Base-by-base conservation (phyloP, 37 sponge, comb jelly and placozoan species). In the Spongilla lacustris region DNA sequence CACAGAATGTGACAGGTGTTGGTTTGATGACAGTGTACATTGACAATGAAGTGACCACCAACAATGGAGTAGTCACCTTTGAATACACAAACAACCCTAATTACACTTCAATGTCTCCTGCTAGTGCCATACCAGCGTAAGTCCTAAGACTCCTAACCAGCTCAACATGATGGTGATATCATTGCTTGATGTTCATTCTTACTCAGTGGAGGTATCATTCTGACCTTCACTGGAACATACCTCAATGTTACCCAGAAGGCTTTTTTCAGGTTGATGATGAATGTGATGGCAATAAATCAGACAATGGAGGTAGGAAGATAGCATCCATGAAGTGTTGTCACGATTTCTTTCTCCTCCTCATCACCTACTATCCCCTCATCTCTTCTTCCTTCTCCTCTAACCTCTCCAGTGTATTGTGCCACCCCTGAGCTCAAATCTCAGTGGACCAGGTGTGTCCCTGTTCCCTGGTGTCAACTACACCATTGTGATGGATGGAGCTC, bases 201-300 rank as follows among this genome's bases (percentile, higher is more conserved):
- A 28, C 38, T 23, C 83, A 91, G 91, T 26, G 91, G 91, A 77
- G 91, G 91, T 27, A 79, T 86, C 32, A 82, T 48, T 2, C 17
- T 91, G 21, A 66, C 26, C 25, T 87, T 91, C 75, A 86, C 69
- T 34, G 91, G 91, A 71, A 71, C 38, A 1, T 37, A 86, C 78
- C 67, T 91, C 19, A 73, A 91, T 76, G 83, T 83, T 13, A 72
- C 81, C 21, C 79, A 73, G 66, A 25, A 85, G 21, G 87, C 87
- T 27, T 32, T 49, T 12, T 75, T 91, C 24, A 38, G 9, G 23
- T 28, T 85, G 34, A 74, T 28, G 75, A 69, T 26, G 4, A 33
- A 4, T 24, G 30, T 30, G 37, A 36, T 58, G 73, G n/a, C n/a
- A n/a, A n/a, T n/a, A n/a, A n/a, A n/a, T n/a, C n/a, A n/a, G n/a